Evolutionary conservation across 1,140 invertebrate genomes (phyloP), one percentile per base, ranked within the genome.

Genomic region (Drosophila teissieri): DNA sequence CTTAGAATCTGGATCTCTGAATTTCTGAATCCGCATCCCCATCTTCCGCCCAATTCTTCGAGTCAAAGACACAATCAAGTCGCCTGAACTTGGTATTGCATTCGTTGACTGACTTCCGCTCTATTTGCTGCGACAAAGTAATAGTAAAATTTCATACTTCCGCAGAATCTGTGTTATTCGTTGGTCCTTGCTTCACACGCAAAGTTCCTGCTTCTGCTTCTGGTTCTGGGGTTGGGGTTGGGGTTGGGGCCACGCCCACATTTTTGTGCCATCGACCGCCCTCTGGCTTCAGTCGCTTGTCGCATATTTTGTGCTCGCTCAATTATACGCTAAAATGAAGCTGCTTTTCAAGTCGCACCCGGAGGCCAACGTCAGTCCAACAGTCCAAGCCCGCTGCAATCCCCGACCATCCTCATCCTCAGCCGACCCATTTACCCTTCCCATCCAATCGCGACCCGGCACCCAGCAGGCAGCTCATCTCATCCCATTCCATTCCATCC

Each of bases 321-420:
- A 88, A 88, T 88, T 88, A 88, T 88, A 89, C 80, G 83, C 76
- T 80, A 88, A 89, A 88, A 89, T 88, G 83, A 88, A 89, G 83
- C 83, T 86, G 82, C 82, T 79, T 80, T 79, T 76, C 63, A 73
- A 82, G 82, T 79, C 53, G 65, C 57, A 62, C 79, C 75, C 75
- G 46, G 70, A 67, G 69, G 82, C 57, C 55, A 75, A 76, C 73
- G 39, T 39, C 73, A 76, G 61, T 76, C 73, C 64, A 45, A 65
- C 60, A 49, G 24, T 49, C 44, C 39, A 36, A 64, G 51, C 36
- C 48, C 37, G n/a, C 57, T 44, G 44, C 40, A 40, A 24, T 74
- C 17, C 45, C 53, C 27, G 17, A 4, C 46, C 17, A 48, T 31
- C 27, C n/a, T 39, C 17, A 48, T 31, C 27, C n/a, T 39, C 7